Percentiles rank a stretch among this genome's conserved stretches.
These are phyloP conservation scores for Metridium senile DNA, from an alignment of 92 coral and sea anemone species.

Conservation along the genomic window DNA sequence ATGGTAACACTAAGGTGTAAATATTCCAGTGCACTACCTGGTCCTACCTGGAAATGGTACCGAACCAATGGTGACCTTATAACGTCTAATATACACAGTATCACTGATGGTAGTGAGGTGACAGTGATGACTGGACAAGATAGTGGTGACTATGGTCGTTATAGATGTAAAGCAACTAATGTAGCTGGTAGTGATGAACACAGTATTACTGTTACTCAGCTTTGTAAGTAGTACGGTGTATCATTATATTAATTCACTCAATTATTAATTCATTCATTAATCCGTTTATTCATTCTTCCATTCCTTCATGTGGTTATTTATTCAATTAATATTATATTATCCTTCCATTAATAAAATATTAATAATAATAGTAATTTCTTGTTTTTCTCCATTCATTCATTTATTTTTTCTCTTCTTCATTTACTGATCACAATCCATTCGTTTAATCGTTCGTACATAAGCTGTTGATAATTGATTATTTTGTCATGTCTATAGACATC, in stretches of 20 bases:
- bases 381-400: no score
- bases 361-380: no score
- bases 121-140: neutral
- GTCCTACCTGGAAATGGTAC: neutral
- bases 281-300: no score
- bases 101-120: neutral
- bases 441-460: neutral
- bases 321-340: no score
- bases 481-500: neutral
- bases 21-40: neutral
- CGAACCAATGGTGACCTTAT: neutral
- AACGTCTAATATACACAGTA: neutral
- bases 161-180: constrained; percentile 17
- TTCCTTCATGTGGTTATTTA: no score
- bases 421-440: neutral
- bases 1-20: neutral
- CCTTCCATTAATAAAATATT: no score
- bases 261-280: no score
- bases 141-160: constrained; percentile 17
- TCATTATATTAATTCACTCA: no score
- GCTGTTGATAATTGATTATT: neutral
- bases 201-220: constrained; percentile 4
- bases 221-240: neutral
- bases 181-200: constrained; percentile 9
- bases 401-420: no score